These are phyloP conservation scores for Erythrolamprus reginae DNA, from an alignment of 2,113 vertebrate species.

Conservation along the genomic window DNA sequence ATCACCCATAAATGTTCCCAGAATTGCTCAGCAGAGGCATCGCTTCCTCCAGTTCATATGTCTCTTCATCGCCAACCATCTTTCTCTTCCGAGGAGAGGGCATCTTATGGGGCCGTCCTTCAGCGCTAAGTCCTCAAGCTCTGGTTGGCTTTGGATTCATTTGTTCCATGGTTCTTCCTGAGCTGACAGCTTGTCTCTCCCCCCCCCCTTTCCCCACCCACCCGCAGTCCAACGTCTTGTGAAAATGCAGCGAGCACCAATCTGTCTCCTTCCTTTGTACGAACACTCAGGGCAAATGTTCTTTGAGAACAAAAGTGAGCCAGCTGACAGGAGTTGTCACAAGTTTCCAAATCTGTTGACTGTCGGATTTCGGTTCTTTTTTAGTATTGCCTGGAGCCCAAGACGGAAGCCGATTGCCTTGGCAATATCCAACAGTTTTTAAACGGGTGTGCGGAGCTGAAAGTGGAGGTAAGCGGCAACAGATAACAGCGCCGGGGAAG, in stretches of 20 bases:
- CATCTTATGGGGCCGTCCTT: conserved; percentile 31
- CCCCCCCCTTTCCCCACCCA: conserved; percentile 36
- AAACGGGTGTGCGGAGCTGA: conserved; percentile 80
- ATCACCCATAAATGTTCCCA: background rate
- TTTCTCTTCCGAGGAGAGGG: background rate
- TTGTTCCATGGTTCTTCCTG: conserved; percentile 70
- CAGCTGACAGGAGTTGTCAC: background rate
- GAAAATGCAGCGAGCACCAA: conserved; percentile 1
- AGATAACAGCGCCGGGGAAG: background rate
- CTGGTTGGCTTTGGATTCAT: conserved; percentile 55
- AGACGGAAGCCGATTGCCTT: conserved; percentile 83
- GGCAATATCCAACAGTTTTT: conserved; percentile 88
- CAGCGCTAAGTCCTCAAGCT: conserved; percentile 54
- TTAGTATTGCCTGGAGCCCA: conserved; percentile 87
- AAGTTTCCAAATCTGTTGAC: conserved; percentile 9
- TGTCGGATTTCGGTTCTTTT: conserved; percentile 52
- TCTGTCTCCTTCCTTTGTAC: conserved; percentile 53
- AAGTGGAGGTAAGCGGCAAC: conserved; percentile 86
- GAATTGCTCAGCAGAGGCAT: background rate
- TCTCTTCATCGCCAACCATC: no score
- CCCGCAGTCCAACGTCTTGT: background rate
- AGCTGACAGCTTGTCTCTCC: conserved; percentile 50
- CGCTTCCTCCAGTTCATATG: no score
- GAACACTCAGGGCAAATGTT: conserved; percentile 50
- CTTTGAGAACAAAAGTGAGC: conserved; percentile 1